Conservation (phyloP, 2,888 invertebrate genomes). For the Blastobasis adustella region DNA sequence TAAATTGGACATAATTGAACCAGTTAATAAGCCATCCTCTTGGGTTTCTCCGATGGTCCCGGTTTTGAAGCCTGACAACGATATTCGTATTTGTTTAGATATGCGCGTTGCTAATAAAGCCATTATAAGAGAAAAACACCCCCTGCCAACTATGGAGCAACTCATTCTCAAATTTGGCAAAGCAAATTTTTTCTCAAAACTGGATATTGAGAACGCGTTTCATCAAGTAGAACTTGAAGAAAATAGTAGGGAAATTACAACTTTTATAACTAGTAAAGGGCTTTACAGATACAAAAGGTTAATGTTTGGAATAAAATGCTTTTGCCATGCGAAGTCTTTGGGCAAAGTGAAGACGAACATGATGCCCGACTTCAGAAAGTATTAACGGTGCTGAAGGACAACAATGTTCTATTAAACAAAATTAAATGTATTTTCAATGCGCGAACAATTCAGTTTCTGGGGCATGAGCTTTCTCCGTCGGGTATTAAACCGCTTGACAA, state of each 20-base stretch:
- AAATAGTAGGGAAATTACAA: slow-evolving; percentile 14
- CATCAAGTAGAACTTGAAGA: slow-evolving; percentile 13
- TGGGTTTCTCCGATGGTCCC: slow-evolving; percentile 9
- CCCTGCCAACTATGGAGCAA: slow-evolving; percentile 16
- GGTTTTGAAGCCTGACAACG: slow-evolving; percentile 4
- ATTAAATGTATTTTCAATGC: no score
- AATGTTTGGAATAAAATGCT: slow-evolving; percentile 19
- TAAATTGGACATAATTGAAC: slow-evolving; percentile 12
- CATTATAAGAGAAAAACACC: slow-evolving; percentile 13
- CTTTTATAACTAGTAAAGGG: slow-evolving; percentile 15
- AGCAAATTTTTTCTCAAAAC: slow-evolving; percentile 11
- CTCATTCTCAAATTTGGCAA: slow-evolving; percentile 19
- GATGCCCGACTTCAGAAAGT: slow-evolving; percentile 12
- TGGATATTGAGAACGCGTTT: slow-evolving; percentile 17
- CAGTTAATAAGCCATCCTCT: slow-evolving; percentile 6
- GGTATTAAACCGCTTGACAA: slow-evolving; percentile 17
- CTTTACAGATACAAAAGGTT: slow-evolving; percentile 18
- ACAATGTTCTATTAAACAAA: slow-evolving; percentile 14
- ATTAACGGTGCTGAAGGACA: slow-evolving; percentile 9
- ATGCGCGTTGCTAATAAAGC: slow-evolving; percentile 11
- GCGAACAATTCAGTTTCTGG: slow-evolving; percentile 16
- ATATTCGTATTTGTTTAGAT: slow-evolving; percentile 9
- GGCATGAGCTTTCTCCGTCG: slow-evolving; percentile 12
- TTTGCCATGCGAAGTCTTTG: slow-evolving; percentile 12
- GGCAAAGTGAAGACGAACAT: slow-evolving; percentile 8